phyloP scores from a whole-genome alignment of 2,888 invertebrate species.

The Augiades crinisus region DNA sequence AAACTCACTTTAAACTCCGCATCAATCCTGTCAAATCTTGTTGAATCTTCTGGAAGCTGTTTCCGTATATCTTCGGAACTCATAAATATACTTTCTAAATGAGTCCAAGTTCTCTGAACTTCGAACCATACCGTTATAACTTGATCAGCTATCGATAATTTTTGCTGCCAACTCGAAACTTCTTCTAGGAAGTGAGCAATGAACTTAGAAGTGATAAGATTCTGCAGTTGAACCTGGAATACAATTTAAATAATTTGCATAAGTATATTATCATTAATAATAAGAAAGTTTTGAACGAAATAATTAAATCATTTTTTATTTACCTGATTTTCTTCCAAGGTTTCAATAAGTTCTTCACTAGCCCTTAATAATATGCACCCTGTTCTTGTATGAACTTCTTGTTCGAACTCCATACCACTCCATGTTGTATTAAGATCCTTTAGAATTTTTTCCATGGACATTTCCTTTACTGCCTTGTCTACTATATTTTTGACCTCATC shows the following conservation, averaged over 20 bases:
- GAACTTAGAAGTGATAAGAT: slow-evolving; percentile 97
- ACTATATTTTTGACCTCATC: slow-evolving; percentile 99
- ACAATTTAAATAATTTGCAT: too few species aligned
- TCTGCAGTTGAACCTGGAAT: slow-evolving; percentile 93
- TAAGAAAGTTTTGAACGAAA: too few species aligned
- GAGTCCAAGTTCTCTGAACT: slow-evolving; percentile 98
- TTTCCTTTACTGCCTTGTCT: slow-evolving; percentile 98
- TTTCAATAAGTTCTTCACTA: slow-evolving; percentile 97
- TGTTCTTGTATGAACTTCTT: slow-evolving; percentile 93
- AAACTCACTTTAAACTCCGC: slow-evolving; percentile 89
- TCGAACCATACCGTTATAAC: slow-evolving; percentile 96
- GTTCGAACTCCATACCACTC: slow-evolving; percentile 96
- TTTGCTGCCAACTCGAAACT: slow-evolving; percentile 96
- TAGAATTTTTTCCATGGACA: slow-evolving; percentile 98
- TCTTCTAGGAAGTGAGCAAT: slow-evolving; percentile 97
- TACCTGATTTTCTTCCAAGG: slow-evolving; percentile 98
- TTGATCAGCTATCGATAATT: slow-evolving; percentile 95
- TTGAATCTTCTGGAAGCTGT: slow-evolving; percentile 96
- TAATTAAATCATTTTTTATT: slow-evolving; percentile 5
- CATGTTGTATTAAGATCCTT: slow-evolving; percentile 95
- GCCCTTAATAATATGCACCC: slow-evolving; percentile 92
- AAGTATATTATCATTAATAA: too few species aligned
- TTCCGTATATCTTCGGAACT: slow-evolving; percentile 98
- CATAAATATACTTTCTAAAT: slow-evolving; percentile 98
- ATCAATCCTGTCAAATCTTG: slow-evolving; percentile 95